A percentile compares a stretch with the other conserved stretches of the same genome.
Conservation (phyloP, 2,797 vertebrate species). For the Neomorphus geoffroyi region DNA sequence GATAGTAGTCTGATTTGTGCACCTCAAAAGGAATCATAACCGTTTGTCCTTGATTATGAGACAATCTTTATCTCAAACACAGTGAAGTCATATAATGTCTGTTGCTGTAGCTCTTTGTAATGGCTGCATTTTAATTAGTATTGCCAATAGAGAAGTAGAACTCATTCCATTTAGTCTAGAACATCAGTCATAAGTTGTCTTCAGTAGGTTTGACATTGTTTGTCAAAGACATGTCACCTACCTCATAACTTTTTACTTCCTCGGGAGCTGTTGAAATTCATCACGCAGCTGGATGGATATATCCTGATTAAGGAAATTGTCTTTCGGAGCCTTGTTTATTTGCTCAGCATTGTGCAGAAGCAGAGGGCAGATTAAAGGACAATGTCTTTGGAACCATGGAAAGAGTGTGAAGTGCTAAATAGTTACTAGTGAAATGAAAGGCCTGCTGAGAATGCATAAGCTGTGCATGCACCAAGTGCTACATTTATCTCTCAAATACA, state of each 20-base stretch:
- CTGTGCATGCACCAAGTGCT: background rate
- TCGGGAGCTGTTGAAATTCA: background rate
- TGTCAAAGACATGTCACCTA: background rate
- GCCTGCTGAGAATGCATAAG: background rate
- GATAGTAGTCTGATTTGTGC: background rate
- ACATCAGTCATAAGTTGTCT: background rate
- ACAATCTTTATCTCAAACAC: background rate
- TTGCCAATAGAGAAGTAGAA: background rate
- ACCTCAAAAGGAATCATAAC: background rate
- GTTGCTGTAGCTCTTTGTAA: background rate
- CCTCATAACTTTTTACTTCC: background rate
- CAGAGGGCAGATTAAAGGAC: background rate
- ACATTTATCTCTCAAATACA: background rate
- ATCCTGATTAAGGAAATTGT: background rate
- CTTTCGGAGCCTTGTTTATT: conserved; percentile 16
- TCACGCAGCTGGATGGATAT: background rate
- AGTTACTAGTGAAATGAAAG: background rate
- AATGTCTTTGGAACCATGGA: background rate
- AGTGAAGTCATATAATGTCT: too few relatives aligned
- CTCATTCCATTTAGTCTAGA: background rate
- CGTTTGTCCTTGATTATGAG: background rate
- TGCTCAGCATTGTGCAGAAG: background rate
- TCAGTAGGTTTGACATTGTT: background rate
- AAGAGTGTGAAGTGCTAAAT: background rate
- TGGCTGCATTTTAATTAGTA: background rate